phyloP scores from a whole-genome alignment of 2,888 invertebrate species.

The Phaonia tiefii region DNA sequence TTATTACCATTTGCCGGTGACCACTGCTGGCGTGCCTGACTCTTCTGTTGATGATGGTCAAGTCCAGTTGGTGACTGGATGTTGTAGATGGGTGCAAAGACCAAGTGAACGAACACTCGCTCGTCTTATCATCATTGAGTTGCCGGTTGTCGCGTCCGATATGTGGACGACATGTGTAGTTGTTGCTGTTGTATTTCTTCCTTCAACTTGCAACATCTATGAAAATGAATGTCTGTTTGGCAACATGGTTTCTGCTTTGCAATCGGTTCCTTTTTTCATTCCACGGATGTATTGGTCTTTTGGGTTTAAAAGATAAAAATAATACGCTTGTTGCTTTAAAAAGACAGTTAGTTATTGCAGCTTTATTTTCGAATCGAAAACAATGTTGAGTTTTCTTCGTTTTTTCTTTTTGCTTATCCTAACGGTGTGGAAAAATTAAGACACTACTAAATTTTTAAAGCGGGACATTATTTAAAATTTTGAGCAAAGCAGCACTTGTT shows the following conservation, averaged over 20 bases:
- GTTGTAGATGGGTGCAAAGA: slow-evolving; percentile 7
- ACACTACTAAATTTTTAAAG: too few species aligned
- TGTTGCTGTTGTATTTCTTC: slow-evolving; percentile 8
- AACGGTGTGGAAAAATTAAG: background rate
- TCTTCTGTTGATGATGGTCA: slow-evolving; percentile 30
- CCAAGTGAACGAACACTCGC: background rate
- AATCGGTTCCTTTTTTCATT: background rate
- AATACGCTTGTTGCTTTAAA: slow-evolving; percentile 31
- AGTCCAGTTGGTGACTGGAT: slow-evolving; percentile 17
- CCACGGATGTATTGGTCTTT: slow-evolving; percentile 13
- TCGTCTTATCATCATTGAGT: slow-evolving; percentile 46
- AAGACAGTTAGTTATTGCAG: slow-evolving; percentile 39
- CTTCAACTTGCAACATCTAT: slow-evolving; percentile 16
- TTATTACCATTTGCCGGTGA: slow-evolving; percentile 28
- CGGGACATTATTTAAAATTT: too few species aligned
- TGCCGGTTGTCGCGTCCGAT: slow-evolving; percentile 48
- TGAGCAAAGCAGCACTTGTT: too few species aligned
- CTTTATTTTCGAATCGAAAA: slow-evolving; percentile 14
- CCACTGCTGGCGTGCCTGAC: background rate
- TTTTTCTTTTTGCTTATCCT: too few species aligned
- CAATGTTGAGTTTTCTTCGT: background rate
- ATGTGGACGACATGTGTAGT: slow-evolving; percentile 34
- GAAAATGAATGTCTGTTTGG: background rate
- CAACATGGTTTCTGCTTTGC: background rate
- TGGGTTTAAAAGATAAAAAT: slow-evolving; percentile 38